Conservation (phyloP, 2,888 invertebrate genomes). For the Lymantria dispar region DNA sequence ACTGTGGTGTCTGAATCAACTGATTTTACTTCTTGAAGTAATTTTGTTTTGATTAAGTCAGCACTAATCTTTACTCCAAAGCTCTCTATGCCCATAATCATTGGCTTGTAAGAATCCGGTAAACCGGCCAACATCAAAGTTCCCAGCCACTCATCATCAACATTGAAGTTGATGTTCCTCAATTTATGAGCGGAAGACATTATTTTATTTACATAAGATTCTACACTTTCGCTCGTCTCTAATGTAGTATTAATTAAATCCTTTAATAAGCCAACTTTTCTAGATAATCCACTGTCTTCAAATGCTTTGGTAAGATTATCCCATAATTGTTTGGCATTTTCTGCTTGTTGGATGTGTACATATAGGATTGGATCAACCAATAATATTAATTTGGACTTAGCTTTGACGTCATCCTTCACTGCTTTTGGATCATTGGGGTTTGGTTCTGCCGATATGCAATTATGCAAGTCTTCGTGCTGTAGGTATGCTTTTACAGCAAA, state of each 20-base stretch:
- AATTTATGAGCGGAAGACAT: slow-evolving; percentile 24
- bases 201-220: slow-evolving; percentile 19
- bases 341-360: slow-evolving; percentile 20
- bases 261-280: slow-evolving; percentile 17
- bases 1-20: slow-evolving; percentile 1
- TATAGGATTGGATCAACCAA: slow-evolving; percentile 16
- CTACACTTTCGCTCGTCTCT: slow-evolving; percentile 11
- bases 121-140: slow-evolving; percentile 16
- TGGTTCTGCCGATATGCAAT: not conserved
- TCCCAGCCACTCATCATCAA: slow-evolving; percentile 10
- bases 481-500: slow-evolving; percentile 4
- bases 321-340: slow-evolving; percentile 22
- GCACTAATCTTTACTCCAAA: slow-evolving; percentile 17
- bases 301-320: slow-evolving; percentile 13
- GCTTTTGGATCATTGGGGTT: not conserved
- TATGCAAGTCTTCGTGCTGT: not conserved
- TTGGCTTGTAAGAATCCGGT: slow-evolving; percentile 16
- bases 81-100: slow-evolving; percentile 20
- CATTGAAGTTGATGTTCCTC: slow-evolving; percentile 17
- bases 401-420: slow-evolving; percentile 10
- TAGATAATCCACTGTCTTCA: slow-evolving; percentile 14
- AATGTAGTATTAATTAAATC: slow-evolving; percentile 10
- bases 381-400: slow-evolving; percentile 15
- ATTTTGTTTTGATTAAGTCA: slow-evolving; percentile 18
- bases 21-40: slow-evolving; percentile 10